Evolutionary conservation across 2,113 vertebrate species (phyloP).

Genomic region (Dromas ardeola): DNA sequence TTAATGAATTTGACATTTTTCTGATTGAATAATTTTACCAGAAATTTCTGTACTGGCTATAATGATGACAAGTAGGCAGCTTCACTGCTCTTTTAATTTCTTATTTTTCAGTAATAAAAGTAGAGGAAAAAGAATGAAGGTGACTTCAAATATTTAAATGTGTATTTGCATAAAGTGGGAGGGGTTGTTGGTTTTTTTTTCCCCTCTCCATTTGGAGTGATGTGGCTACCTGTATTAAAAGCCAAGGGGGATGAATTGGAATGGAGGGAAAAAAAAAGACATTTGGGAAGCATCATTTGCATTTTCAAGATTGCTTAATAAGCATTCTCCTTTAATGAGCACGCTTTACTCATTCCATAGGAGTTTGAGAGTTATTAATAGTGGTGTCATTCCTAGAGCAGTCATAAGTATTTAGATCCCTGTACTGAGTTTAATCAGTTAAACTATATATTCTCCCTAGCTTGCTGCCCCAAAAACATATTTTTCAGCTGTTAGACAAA

Average conservation of each 20-base stretch:
- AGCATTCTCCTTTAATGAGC: constrained; percentile 21
- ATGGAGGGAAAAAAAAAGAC: not conserved
- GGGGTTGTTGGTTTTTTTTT: rapidly evolving
- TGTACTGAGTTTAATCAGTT: not conserved
- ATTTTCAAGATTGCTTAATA: constrained; percentile 16
- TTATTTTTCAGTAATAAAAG: not conserved
- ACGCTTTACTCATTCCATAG: not conserved
- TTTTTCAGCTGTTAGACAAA: not conserved
- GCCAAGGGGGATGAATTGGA: not conserved
- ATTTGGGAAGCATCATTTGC: not conserved
- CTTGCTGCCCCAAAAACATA: not conserved
- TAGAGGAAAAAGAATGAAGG: not conserved
- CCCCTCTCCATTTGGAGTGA: not conserved
- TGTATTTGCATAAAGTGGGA: not conserved
- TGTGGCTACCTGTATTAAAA: not conserved
- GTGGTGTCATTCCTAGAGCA: not conserved
- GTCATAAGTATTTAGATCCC: not conserved
- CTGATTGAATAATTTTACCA: not conserved
- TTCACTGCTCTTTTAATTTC: not conserved
- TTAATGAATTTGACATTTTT: not conserved
- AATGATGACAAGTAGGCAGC: not conserved
- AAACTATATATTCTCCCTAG: not conserved
- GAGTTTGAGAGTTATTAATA: not conserved
- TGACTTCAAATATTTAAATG: not conserved
- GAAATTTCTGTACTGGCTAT: not conserved